A percentile compares a stretch with the other conserved stretches of the same genome.
Evolutionary conservation across 2,797 vertebrate species (phyloP).

Genomic region (Cottoperca gobio): DNA sequence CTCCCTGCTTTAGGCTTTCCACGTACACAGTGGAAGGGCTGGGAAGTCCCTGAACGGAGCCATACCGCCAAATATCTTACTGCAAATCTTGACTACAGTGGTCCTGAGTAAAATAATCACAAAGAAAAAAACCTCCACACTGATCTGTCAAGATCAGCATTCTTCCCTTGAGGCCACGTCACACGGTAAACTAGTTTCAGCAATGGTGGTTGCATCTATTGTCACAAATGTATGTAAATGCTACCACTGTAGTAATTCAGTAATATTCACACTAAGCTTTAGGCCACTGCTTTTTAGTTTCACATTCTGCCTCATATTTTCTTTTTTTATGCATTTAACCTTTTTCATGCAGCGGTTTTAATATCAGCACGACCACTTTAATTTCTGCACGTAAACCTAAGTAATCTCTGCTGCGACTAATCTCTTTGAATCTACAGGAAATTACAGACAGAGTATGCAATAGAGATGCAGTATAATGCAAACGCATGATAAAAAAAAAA

Average conservation of each 20-base stretch:
- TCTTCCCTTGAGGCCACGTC: not conserved
- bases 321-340: not conserved
- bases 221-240: not conserved
- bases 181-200: not conserved
- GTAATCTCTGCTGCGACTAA: slow-evolving; percentile 4
- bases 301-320: not conserved
- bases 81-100: no score
- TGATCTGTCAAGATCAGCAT: not conserved
- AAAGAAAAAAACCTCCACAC: not conserved
- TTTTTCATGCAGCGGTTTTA: slow-evolving; percentile 10
- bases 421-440: slow-evolving; percentile 42
- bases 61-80: no score
- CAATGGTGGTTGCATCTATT: not conserved
- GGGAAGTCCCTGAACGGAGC: no score
- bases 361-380: slow-evolving; percentile 13
- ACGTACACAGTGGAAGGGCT: no score
- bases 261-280: not conserved
- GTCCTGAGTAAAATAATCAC: no score
- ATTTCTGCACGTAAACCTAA: slow-evolving; percentile 7
- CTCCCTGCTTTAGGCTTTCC: no score
- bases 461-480: slow-evolving; percentile 19
- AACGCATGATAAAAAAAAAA: slow-evolving; percentile 12
- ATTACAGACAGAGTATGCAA: slow-evolving; percentile 14
- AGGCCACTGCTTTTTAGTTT: slow-evolving; percentile 1
- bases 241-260: not conserved